Base-by-base conservation (phyloP, 1,140 invertebrate species). In the Platyura marginata region DNA sequence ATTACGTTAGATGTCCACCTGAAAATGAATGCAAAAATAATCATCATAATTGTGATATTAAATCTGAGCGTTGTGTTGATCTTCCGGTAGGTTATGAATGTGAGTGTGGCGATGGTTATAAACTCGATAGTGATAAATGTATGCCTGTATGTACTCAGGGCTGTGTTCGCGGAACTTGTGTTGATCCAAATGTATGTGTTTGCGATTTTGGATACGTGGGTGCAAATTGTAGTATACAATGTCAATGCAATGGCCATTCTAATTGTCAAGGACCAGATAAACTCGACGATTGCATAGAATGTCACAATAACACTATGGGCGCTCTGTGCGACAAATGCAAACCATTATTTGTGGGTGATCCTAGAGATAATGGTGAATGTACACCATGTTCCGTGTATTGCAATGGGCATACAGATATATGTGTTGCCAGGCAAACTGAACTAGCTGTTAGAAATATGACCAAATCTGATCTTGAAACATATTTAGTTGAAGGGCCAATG, bases 161-260 rank as follows among this genome's bases (percentile, higher is more conserved):
- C 15, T 96, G 92, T 66, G 79, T 87, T 2, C 71, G 87, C 56
- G 92, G 92, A 37, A 72, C 65, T 2, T 96, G 92, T 57, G 62
- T 87, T 3, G 71, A 79, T 50, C 92, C 92, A 21, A 75, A 92
- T 54, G 67, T 74, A 11, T 97, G 92, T 55, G 66, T 74, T 33
- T 96, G 92, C 61, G 76, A 93, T 66, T 97, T 97, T 65, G 90
- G 91, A 36, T 96, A 86, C 60, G 89, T 96, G 19, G 91, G 91
- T 38, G 74, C 77, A 43, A 91, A 94, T 65, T 97, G 92, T 59
- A 88, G 82, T 41, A 86, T 85, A 36, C 81, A 89, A 56, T 96
- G 92, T 57, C 74, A 89, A 54, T 97, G 92, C 59, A 92, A 96
- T 61, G 89, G 88, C 0, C 90, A 97, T 64, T 82, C 88, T 42